These are phyloP conservation scores for Harlomillsia oculata DNA, from an alignment of 1,140 invertebrate genomes.

Conservation along the genomic window DNA sequence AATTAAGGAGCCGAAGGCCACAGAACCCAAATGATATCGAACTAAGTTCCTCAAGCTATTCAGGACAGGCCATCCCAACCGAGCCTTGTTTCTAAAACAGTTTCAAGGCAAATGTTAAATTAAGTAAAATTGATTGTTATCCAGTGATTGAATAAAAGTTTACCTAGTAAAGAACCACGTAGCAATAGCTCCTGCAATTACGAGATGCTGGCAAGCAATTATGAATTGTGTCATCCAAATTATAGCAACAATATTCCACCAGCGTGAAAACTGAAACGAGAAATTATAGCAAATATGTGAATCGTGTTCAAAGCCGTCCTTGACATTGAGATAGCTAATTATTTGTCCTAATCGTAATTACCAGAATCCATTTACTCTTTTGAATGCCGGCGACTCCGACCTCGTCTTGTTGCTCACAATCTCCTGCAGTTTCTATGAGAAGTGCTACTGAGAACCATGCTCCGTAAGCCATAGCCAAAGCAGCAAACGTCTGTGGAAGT, in stretches of 20 bases:
- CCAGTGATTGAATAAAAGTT: constrained; percentile 9
- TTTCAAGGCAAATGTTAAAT: neutral
- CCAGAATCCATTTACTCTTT: constrained; percentile 36
- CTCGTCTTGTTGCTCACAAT: constrained; percentile 46
- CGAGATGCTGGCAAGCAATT: constrained; percentile 64
- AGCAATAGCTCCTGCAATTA: constrained; percentile 62
- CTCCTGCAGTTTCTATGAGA: constrained; percentile 54
- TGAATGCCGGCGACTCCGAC: constrained; percentile 35
- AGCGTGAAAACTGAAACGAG: constrained; percentile 47
- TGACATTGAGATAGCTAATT: no score
- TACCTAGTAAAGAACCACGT: constrained; percentile 70
- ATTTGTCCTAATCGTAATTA: constrained; percentile 5
- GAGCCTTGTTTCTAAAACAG: constrained; percentile 52
- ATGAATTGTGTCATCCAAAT: constrained; percentile 65
- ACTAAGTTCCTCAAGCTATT: constrained; percentile 50
- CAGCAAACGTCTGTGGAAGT: constrained; percentile 51
- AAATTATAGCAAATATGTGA: neutral
- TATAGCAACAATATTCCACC: constrained; percentile 58
- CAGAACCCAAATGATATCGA: constrained; percentile 63
- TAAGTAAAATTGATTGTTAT: constrained; percentile 11
- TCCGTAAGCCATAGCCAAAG: constrained; percentile 46
- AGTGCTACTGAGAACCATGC: constrained; percentile 52
- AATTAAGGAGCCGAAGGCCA: constrained; percentile 64
- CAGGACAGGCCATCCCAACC: constrained; percentile 49
- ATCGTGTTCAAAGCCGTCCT: neutral